A percentile compares a stretch with the other conserved stretches of the same genome.
Conservation (phyloP, 1,140 invertebrate species). For the Spodoptera litura region DNA sequence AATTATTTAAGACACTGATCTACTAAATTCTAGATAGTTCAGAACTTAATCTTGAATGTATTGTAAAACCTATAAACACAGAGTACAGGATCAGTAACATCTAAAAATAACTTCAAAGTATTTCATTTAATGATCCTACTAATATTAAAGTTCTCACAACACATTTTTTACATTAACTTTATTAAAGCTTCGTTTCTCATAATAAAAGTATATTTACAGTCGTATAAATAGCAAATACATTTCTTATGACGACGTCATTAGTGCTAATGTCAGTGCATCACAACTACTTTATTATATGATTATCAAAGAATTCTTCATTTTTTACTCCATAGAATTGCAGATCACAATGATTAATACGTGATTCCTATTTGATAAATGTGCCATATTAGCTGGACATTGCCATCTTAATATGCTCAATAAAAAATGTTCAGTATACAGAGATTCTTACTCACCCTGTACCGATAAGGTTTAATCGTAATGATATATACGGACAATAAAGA, state of each 20-base stretch:
- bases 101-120: no score
- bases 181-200: neutral
- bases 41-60: no score
- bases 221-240: neutral
- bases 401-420: slow-evolving; percentile 40
- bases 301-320: slow-evolving; percentile 32
- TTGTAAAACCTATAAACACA: no score
- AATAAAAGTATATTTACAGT: slow-evolving; percentile 2
- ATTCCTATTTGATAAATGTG: slow-evolving; percentile 33
- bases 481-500: slow-evolving; percentile 40
- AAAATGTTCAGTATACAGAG: slow-evolving; percentile 38
- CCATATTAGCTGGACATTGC: slow-evolving; percentile 37
- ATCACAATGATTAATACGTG: slow-evolving; percentile 29
- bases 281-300: slow-evolving; percentile 23
- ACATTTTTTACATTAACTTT: no score
- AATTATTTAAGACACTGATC: no score
- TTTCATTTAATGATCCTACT: no score
- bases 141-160: no score
- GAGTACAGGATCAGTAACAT: no score
- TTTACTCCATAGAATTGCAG: slow-evolving; percentile 11
- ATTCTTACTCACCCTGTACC: slow-evolving; percentile 20
- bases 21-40: no score
- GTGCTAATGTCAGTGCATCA: slow-evolving; percentile 11
- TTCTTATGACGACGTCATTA: slow-evolving; percentile 20
- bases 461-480: slow-evolving; percentile 44